Percentiles rank a stretch among this genome's conserved stretches.
Conservation (phyloP, 2,113 vertebrate genomes). For the Callaeas wilsoni region DNA sequence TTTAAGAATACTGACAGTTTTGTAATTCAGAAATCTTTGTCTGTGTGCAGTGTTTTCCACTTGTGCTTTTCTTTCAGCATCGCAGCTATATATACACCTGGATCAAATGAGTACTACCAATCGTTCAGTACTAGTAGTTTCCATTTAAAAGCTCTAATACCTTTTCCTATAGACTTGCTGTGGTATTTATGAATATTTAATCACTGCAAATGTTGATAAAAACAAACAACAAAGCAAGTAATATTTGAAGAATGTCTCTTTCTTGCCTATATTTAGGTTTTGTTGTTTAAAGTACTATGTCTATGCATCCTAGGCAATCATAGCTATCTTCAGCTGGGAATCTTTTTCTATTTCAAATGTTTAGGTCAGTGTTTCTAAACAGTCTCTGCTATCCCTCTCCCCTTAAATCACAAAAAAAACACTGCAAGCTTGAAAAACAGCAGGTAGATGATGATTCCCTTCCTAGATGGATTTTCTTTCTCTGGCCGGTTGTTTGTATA, state of each 20-base stretch:
- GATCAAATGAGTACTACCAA: background rate
- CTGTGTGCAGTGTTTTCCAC: background rate
- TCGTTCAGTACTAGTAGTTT: background rate
- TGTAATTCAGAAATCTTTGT: background rate
- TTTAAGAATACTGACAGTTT: background rate
- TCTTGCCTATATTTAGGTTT: background rate
- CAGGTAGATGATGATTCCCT: background rate
- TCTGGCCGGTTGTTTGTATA: background rate
- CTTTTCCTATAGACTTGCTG: background rate
- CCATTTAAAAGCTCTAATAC: background rate
- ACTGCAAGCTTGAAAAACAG: background rate
- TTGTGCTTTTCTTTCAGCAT: background rate
- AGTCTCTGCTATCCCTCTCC: background rate
- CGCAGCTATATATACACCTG: background rate
- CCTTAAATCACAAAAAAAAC: background rate
- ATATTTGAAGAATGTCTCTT: background rate
- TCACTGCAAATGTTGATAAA: background rate
- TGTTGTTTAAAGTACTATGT: background rate
- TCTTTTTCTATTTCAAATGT: background rate
- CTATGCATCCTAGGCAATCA: background rate
- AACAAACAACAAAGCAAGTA: background rate
- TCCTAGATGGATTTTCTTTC: background rate
- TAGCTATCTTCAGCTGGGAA: background rate
- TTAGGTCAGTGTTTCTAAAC: background rate
- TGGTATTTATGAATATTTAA: background rate